phyloP scores from a whole-genome alignment of 2,797 vertebrate genomes.

The Acanthurus leucopareius region DNA sequence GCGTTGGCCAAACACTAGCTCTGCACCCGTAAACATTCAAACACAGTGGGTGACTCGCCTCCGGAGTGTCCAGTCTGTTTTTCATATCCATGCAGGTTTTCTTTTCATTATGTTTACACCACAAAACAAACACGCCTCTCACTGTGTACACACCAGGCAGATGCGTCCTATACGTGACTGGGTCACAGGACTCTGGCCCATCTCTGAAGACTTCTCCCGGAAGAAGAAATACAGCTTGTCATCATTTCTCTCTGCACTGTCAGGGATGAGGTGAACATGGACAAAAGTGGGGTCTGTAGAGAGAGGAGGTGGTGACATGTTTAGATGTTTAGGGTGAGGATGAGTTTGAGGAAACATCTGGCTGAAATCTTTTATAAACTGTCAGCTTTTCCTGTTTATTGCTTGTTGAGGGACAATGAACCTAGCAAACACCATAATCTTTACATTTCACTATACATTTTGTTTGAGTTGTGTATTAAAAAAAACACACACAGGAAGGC shows the following conservation, averaged over 20 bases:
- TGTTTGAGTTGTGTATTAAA: conserved; percentile 19
- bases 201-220: conserved; percentile 94
- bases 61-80: conserved; percentile 50
- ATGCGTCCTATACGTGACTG: conserved; percentile 97
- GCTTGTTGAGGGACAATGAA: conserved; percentile 41
- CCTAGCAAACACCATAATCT: conserved; percentile 25
- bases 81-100: conserved; percentile 52
- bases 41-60: conserved; percentile 44
- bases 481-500: background rate
- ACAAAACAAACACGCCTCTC: conserved; percentile 56
- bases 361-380: conserved; percentile 46
- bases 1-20: conserved; percentile 72
- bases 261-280: conserved; percentile 95
- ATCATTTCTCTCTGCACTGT: conserved; percentile 95
- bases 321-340: conserved; percentile 29
- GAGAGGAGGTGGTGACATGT: conserved; percentile 64
- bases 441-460: conserved; percentile 21
- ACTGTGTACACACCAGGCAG: conserved; percentile 90
- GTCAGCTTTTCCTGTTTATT: conserved; percentile 53
- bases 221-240: conserved; percentile 99
- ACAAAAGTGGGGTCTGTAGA: conserved; percentile 94
- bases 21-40: conserved; percentile 48
- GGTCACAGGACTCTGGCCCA: conserved; percentile 93
- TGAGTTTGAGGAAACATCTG: conserved; percentile 51
- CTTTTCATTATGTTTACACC: conserved; percentile 64